Conservation (phyloP, 2,113 vertebrate species). For the Urocynchramus pylzowi region DNA sequence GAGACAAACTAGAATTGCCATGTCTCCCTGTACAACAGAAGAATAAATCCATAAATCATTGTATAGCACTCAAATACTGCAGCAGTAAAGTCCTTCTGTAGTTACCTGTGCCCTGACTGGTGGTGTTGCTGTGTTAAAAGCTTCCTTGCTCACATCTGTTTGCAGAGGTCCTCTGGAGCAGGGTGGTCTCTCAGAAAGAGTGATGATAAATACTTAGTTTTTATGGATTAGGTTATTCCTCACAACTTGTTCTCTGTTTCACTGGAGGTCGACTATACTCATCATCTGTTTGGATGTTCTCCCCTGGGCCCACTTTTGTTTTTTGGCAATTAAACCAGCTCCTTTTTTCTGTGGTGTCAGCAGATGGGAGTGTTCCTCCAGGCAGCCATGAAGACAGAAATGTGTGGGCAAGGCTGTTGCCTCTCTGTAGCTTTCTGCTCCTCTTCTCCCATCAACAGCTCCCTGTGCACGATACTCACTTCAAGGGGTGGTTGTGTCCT, state of each 20-base stretch:
- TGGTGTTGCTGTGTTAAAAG: background rate
- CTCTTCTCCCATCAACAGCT: background rate
- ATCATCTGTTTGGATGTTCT: background rate
- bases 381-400: background rate
- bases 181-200: background rate
- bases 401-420: background rate
- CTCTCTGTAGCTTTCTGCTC: background rate
- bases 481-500: background rate
- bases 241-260: background rate
- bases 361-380: background rate
- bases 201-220: background rate
- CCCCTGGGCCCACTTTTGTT: background rate
- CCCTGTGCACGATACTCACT: accelerated
- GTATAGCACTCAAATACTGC: background rate
- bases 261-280: background rate
- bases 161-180: background rate
- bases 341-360: background rate
- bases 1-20: background rate
- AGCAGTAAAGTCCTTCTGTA: background rate
- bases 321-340: background rate
- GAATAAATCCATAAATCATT: background rate
- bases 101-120: background rate
- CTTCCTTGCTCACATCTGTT: background rate
- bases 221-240: background rate
- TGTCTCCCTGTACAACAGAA: accelerated